Evolutionary conservation across 1,140 invertebrate species (phyloP), one percentile per base, ranked within the genome.

Genomic region (Hypsibius dujardini): DNA sequence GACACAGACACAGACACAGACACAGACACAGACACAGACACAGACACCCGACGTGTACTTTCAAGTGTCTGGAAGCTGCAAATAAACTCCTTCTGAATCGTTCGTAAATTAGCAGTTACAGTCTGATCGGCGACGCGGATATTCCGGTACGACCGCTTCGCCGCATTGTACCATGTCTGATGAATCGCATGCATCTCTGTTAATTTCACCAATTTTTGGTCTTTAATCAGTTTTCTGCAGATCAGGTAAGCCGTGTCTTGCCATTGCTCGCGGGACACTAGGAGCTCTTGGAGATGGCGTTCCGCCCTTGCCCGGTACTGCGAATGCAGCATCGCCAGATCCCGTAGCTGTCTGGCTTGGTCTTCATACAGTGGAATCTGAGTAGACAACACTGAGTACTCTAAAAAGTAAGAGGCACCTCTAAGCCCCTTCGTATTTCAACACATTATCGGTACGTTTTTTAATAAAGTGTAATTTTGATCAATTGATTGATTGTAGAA

Each of bases 131-230:
- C 7, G 50, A 56, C 50, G 7, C n/a, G 50, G 7, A 56, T 12
- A n/a, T 0, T n/a, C 0, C n/a, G 7, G n/a, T 56, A 56, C n/a
- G 7, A n/a, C 50, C 50, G 50, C 50, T 56, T 56, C n/a, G 50
- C 50, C n/a, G 50, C 50, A n/a, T 12, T 56, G 50, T 56, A 56
- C 50, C 50, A 56, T n/a, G n/a, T 56, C n/a, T 56, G 50, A n/a
- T 56, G 50, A 7, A 56, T 7, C 7, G n/a, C 50, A 56, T 56
- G 50, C 50, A 56, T 56, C n/a, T 56, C 50, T n/a, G 50, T 56
- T 56, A 56, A n/a, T 56, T 56, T 56, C 7, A 56, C 50, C 50
- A 56, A n/a, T 7, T n/a, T 7, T n/a, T 56, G 50, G n/a, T 56
- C 50, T 56, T 56, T 56, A n/a, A 56, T 56, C 7, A 7, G 7